Evolutionary conservation across 2,113 vertebrate species (phyloP).

Genomic region (Nothoprocta pentlandii): DNA sequence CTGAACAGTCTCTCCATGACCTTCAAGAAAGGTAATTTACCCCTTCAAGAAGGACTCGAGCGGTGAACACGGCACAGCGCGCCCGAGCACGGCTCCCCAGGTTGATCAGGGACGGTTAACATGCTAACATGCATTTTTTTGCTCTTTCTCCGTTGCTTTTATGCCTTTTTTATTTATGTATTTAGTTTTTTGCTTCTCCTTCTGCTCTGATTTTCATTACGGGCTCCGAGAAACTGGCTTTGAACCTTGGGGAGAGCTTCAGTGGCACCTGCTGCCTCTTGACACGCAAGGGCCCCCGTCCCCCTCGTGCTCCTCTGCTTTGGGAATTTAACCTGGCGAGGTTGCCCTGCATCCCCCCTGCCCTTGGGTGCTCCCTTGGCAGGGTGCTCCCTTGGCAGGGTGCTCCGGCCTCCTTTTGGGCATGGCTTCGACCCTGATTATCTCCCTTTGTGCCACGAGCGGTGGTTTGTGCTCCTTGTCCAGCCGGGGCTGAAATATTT

Average conservation of each 20-base stretch:
- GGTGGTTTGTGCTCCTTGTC: background rate
- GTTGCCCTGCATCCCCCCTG: no score
- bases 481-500: background rate
- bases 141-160: fast-evolving
- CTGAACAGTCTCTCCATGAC: constrained; percentile 96
- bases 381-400: no score
- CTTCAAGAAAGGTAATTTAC: constrained; percentile 91
- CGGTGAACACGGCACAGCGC: fast-evolving
- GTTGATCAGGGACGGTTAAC: background rate
- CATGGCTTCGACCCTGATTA: fast-evolving
- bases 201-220: background rate
- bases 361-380: background rate
- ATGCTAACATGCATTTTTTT: background rate
- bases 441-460: background rate
- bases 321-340: background rate
- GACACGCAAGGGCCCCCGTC: no score
- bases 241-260: background rate
- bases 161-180: background rate
- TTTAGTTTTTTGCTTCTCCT: background rate
- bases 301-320: background rate
- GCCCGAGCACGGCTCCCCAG: fast-evolving
- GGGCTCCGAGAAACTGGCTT: background rate
- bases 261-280: background rate
- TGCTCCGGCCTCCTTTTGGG: background rate
- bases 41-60: fast-evolving